Base-by-base conservation (phyloP, 2,797 vertebrate species). In the Lithobates sylvaticus region DNA sequence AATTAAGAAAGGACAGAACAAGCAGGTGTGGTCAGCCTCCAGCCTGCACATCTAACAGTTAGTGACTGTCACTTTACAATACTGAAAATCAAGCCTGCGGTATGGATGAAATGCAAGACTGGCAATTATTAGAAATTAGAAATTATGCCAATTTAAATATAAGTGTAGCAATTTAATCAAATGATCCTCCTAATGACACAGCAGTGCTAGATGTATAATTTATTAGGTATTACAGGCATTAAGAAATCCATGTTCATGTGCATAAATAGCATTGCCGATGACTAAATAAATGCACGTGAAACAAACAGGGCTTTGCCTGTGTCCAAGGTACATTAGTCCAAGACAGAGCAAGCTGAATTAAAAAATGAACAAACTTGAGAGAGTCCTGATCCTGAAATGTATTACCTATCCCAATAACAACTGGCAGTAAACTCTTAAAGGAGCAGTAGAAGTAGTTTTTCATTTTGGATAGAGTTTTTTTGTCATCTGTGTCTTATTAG, bases 141-240 rank as follows among this genome's bases (percentile, higher is more conserved):
- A 21, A 39, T 21, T 32, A 10, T 70, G 16, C 18, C 21, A 81
- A 32, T 15, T 54, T 50, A 54, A 54, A 70, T 21, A 81, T 36
- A 16, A 32, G 42, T 58, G 78, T 81, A 67, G 44, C 44, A 10
- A 6, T 18, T 50, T n/a, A 29, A 47, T 29, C 16, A 10, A 68
- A 3, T 50, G 18, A 80, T 54, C 18, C 64, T 79, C 34, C 61
- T 26, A 65, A 23, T 78, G 26, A 78, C 34, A 58, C 47, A 76
- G 54, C 54, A 15, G 18, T 13, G n/a, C 10, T 61, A n/a, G 68
- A 27, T 65, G 23, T 44, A 69, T 79, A 5, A 36, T 32, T 80
- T 70, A 29, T 80, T 50, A 13, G 39, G 42, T 12, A 23, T 26
- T 7, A 26, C 26, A 54, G 54, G 23, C 32, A 54, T 81, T 36